Conservation (phyloP, 2,797 vertebrate species). For the Chlorospingus flavigularis region DNA sequence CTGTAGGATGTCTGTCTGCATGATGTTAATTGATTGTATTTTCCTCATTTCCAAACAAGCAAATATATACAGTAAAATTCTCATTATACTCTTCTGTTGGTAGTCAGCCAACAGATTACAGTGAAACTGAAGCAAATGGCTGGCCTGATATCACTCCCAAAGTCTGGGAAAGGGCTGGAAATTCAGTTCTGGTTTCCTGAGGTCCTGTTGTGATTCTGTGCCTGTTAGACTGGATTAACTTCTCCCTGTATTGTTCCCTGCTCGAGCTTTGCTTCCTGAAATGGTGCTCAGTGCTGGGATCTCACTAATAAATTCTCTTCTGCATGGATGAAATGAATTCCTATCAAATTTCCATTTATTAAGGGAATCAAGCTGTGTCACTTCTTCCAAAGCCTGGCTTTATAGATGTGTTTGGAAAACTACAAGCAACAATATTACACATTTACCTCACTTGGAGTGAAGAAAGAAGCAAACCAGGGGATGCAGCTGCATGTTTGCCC, state of each 20-base stretch:
- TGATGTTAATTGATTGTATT: not conserved
- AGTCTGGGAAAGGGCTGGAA: not conserved
- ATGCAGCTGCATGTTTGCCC: not conserved
- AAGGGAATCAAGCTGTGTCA: not conserved
- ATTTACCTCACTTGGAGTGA: not conserved
- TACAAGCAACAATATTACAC: not conserved
- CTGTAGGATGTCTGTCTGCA: not conserved
- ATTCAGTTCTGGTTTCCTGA: not conserved
- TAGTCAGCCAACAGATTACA: not conserved
- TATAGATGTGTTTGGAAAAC: not conserved
- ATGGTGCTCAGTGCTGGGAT: not conserved
- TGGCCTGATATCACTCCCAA: not conserved
- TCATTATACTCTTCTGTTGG: rapidly evolving
- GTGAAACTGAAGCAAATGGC: not conserved
- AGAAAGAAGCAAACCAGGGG: not conserved
- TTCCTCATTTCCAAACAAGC: not conserved
- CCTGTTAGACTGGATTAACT: not conserved
- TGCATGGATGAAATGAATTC: not conserved
- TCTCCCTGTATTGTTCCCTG: not conserved
- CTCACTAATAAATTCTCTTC: not conserved
- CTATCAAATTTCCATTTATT: constrained; percentile 9
- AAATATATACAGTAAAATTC: not conserved
- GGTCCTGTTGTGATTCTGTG: not conserved
- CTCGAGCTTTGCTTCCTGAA: not conserved
- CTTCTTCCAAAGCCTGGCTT: not conserved